Evolutionary conservation across 2,888 invertebrate genomes (phyloP).

Genomic region (Hyles lineata): DNA sequence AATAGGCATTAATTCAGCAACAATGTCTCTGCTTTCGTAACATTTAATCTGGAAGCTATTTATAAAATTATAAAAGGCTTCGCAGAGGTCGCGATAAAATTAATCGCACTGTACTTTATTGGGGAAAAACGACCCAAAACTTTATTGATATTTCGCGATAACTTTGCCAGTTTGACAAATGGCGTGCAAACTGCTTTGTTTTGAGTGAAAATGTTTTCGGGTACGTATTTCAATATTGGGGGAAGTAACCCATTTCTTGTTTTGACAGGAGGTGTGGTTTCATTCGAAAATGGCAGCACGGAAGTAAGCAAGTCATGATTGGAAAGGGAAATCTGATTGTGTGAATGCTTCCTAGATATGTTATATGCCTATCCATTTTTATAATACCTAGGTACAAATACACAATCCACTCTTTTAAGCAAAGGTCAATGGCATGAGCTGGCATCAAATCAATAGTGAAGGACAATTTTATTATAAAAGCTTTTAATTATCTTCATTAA

Average conservation of each 20-base stretch:
- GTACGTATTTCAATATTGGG: background rate
- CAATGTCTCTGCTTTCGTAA: background rate
- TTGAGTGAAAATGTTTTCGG: constrained; percentile 8
- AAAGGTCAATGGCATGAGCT: too few species aligned
- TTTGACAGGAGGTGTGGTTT: constrained; percentile 9
- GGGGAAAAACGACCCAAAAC: constrained; percentile 38
- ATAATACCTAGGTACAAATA: too few species aligned
- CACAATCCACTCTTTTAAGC: too few species aligned
- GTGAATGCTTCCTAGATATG: background rate
- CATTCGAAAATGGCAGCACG: background rate
- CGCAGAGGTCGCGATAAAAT: constrained; percentile 33
- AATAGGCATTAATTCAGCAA: background rate
- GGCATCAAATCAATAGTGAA: too few species aligned
- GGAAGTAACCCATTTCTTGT: constrained; percentile 14
- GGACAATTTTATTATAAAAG: too few species aligned
- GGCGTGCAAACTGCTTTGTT: constrained; percentile 29
- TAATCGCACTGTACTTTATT: constrained; percentile 40
- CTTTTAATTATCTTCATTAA: too few species aligned
- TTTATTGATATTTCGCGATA: constrained; percentile 39
- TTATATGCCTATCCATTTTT: background rate
- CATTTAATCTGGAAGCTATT: constrained; percentile 24
- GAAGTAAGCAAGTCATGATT: background rate
- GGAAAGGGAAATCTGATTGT: background rate
- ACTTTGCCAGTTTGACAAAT: constrained; percentile 38
- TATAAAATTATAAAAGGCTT: constrained; percentile 31